A percentile compares a stretch with the other conserved stretches of the same genome.
Conservation (phyloP, 2,113 vertebrate genomes). For the Pardalotus punctatus region DNA sequence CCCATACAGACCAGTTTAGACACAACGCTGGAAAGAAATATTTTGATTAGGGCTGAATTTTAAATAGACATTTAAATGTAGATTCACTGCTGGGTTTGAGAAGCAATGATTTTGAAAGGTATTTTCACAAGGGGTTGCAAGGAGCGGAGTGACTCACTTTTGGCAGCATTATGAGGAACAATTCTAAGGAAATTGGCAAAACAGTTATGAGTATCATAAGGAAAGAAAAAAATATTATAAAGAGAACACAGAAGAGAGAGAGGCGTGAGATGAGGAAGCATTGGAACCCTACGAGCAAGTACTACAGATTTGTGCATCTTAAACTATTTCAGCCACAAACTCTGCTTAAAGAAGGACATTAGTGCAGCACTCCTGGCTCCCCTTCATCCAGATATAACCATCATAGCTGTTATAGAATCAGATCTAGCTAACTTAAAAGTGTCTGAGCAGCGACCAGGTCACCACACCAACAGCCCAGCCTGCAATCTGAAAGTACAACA, state of each 20-base stretch:
- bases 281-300: background rate
- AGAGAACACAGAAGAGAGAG: background rate
- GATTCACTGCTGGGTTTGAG: background rate
- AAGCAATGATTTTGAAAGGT: background rate
- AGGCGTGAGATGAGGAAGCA: background rate
- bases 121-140: background rate
- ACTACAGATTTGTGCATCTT: background rate
- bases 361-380: background rate
- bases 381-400: background rate
- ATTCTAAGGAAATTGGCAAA: background rate
- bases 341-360: background rate
- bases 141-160: background rate
- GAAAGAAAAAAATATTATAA: background rate
- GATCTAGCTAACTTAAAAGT: accelerated
- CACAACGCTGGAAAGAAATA: background rate
- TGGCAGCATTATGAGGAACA: background rate
- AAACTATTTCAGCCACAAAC: background rate
- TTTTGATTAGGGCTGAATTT: background rate
- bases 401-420: background rate
- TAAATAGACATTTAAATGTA: background rate
- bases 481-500: background rate
- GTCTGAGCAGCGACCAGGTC: background rate
- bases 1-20: background rate
- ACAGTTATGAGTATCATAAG: background rate
- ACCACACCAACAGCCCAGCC: background rate